Conservation (phyloP, 2,113 vertebrate genomes). For the Globicephala melas region DNA sequence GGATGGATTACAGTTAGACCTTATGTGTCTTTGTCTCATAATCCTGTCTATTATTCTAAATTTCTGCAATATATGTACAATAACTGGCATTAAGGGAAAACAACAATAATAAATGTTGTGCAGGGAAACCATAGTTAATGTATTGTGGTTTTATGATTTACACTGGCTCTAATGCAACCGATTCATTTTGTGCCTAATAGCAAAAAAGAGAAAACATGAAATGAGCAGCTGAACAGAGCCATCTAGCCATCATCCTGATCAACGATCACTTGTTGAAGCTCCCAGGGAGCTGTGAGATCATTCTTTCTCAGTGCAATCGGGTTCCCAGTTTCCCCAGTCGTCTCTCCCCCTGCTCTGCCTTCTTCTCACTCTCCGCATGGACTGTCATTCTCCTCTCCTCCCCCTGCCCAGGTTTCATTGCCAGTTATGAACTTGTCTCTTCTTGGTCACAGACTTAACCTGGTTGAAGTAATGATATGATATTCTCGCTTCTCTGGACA, state of each 20-base stretch:
- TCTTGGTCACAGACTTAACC: not conserved
- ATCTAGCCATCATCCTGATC: not conserved
- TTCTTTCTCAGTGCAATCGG: fast-evolving
- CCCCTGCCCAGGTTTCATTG: not conserved
- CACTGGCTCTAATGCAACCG: not conserved
- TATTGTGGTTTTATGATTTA: not conserved
- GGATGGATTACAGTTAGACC: not conserved
- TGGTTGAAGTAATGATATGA: not conserved
- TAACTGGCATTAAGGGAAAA: conserved; percentile 40
- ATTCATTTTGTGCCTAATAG: conserved; percentile 39
- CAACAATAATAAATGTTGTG: conserved; percentile 28
- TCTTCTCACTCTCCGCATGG: not conserved
- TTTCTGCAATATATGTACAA: conserved; percentile 24
- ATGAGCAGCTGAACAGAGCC: not conserved
- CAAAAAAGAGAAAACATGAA: not conserved
- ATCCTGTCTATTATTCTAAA: not conserved
- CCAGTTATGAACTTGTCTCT: not conserved
- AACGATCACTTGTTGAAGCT: fast-evolving
- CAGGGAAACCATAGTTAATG: conserved; percentile 18
- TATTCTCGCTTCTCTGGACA: not conserved
- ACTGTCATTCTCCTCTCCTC: not conserved
- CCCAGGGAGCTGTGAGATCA: fast-evolving
- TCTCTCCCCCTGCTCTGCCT: not conserved
- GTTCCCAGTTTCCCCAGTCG: not conserved
- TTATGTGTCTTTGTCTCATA: conserved; percentile 39